Evolutionary conservation across 2,888 invertebrate genomes (phyloP).

Genomic region (Vesta saturnalis): DNA sequence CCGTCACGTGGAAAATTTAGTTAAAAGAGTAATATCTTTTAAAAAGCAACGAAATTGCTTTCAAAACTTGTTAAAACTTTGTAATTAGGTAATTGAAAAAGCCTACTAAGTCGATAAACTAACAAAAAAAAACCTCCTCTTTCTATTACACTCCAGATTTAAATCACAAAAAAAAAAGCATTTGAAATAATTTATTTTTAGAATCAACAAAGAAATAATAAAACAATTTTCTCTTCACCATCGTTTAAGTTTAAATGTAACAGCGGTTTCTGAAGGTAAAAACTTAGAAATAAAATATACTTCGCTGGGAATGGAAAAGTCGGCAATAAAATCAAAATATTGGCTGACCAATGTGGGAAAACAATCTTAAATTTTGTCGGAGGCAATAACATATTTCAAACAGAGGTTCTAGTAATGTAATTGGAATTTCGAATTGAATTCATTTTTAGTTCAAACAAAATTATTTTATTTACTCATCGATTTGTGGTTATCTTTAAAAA

Average conservation of each 20-base stretch:
- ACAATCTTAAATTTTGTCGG: constrained; percentile 52
- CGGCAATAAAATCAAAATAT: constrained; percentile 58
- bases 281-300: constrained; percentile 46
- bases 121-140: constrained; percentile 31
- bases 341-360: constrained; percentile 56
- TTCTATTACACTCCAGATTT: background rate
- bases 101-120: constrained; percentile 48
- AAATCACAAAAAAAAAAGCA: constrained; percentile 15
- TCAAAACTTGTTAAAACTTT: constrained; percentile 61
- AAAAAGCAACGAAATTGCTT: constrained; percentile 59
- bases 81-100: constrained; percentile 61
- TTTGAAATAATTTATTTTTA: constrained; percentile 13
- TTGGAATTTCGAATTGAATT: constrained; percentile 47
- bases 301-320: constrained; percentile 50
- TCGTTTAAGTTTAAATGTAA: constrained; percentile 38
- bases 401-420: constrained; percentile 48
- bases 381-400: constrained; percentile 51
- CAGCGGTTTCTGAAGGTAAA: constrained; percentile 37
- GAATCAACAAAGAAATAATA: constrained; percentile 25
- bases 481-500: background rate
- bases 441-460: constrained; percentile 27
- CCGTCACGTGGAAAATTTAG: constrained; percentile 41
- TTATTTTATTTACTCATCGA: constrained; percentile 10
- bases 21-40: constrained; percentile 60
- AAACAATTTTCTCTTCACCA: constrained; percentile 22